Base-by-base conservation (phyloP, 2,113 vertebrate species). In the Oreochromis spilurus region DNA sequence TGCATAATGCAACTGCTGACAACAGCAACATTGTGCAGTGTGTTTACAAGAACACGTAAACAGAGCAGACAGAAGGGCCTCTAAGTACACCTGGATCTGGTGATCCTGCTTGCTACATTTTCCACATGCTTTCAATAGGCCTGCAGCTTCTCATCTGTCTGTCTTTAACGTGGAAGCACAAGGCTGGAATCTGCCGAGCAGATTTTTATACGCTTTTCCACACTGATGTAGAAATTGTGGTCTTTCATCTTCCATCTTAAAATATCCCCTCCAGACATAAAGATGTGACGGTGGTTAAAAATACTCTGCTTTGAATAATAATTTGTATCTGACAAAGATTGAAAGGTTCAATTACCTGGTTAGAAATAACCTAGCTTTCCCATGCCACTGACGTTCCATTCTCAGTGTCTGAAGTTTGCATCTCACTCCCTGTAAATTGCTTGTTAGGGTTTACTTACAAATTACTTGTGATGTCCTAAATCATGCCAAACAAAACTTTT, bases 1-100 rank as follows among this genome's bases (percentile, higher is more conserved):
- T 92, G 86, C 88, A 88, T 83, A 60, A 88, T 87, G 62, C 67
- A 78, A 60, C 83, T 54, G 81, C 9, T 55, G 75, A 91, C 82
- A 92, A 50, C 52, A 55, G 91, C 57, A 50, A 48, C 70, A 53
- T 31, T 87, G 84, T 82, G 53, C 72, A 67, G 77, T 17, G 31
- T 84, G 87, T 86, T 81, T 91, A 87, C 52, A 55, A 31, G 79
- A 60, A 19, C 60, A 79, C 2, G 6, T 78, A 90, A 91, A 81
- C 79, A 84, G 77, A 82, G 40, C 80, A 45, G 45, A 78, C 31
- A 50, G 57, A 80, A 31, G 65, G 14, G 67, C 77, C 21, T 84
- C n/a, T 40, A 29, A 79, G 78, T 36, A 53, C 58, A 82, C 84
- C 80, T 45, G 29, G 34, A 83, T 87, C 77, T 60, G 79, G 70